Percentiles rank a stretch among this genome's conserved stretches.
Conservation (phyloP, 2,888 invertebrate species). For the Noctua pronuba region DNA sequence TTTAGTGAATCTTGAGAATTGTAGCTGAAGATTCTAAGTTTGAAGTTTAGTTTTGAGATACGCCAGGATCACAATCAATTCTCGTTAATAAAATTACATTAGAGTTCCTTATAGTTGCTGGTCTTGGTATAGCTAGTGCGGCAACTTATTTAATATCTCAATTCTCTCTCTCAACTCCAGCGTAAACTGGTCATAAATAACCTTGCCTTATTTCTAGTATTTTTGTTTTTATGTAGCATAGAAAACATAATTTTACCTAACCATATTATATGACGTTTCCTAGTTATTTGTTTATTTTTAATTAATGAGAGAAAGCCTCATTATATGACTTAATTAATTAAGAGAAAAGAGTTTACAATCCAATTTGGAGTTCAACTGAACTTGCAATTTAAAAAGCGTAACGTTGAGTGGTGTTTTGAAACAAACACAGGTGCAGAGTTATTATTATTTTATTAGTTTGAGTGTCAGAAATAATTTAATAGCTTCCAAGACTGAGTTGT, state of each 20-base stretch:
- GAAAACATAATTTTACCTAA: background rate
- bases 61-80: background rate
- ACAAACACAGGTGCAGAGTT: background rate
- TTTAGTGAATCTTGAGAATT: background rate
- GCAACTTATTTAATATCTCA: background rate
- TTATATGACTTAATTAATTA: slow-evolving; percentile 42
- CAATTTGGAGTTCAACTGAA: slow-evolving; percentile 39
- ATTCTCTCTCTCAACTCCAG: background rate
- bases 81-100: background rate
- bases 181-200: background rate
- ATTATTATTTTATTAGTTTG: background rate
- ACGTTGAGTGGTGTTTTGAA: slow-evolving; percentile 21
- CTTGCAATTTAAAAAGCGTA: slow-evolving; percentile 56
- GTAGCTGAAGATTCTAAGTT: no score
- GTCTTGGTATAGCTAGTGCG: background rate
- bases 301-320: slow-evolving; percentile 44
- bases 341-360: slow-evolving; percentile 35
- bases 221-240: background rate
- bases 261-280: background rate
- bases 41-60: background rate
- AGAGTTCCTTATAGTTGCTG: background rate
- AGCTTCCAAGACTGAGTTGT: background rate
- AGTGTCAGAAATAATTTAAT: background rate
- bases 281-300: slow-evolving; percentile 17
- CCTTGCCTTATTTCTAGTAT: no score